phyloP scores from a whole-genome alignment of 2,888 invertebrate genomes.

The Phorcus lineatus region DNA sequence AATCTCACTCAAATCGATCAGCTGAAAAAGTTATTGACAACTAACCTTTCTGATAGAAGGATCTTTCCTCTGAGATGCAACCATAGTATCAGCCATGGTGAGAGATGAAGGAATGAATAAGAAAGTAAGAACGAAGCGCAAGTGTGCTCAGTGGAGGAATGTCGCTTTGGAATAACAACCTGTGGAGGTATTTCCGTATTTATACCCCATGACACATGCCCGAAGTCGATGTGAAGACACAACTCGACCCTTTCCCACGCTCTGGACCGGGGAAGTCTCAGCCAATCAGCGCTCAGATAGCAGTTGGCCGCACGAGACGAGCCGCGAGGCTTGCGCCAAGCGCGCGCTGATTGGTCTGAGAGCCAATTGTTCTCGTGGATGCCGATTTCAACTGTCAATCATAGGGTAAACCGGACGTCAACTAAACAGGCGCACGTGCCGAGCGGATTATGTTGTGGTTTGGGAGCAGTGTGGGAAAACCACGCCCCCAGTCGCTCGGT shows the following conservation, averaged over 20 bases:
- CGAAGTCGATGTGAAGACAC: conserved; percentile 63
- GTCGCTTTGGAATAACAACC: conserved; percentile 20
- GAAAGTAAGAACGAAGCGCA: neutral
- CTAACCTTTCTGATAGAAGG: conserved; percentile 33
- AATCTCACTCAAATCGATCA: neutral
- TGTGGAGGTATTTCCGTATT: conserved; percentile 34
- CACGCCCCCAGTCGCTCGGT: conserved; percentile 49
- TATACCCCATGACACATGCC: conserved; percentile 61
- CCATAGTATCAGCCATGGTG: conserved; percentile 29
- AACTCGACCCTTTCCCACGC: conserved; percentile 66
- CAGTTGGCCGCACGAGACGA: conserved; percentile 2
- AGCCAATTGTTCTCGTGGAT: conserved; percentile 51
- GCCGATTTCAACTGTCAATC: conserved; percentile 52
- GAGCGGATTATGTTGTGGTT: conserved; percentile 53
- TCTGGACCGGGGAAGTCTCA: conserved; percentile 52
- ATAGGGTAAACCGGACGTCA: conserved; percentile 49
- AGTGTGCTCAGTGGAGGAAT: conserved; percentile 13
- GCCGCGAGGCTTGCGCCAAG: conserved; percentile 43
- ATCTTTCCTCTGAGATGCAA: conserved; percentile 27
- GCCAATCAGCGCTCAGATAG: conserved; percentile 54
- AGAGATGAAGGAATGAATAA: neutral
- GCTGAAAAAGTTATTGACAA: neutral
- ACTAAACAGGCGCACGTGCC: conserved; percentile 62
- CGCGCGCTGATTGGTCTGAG: conserved; percentile 44
- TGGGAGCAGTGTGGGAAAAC: conserved; percentile 69